Percentiles rank a stretch among this genome's conserved stretches.
phyloP scores from a whole-genome alignment of 2,888 invertebrate genomes.

The Elegia similella region DNA sequence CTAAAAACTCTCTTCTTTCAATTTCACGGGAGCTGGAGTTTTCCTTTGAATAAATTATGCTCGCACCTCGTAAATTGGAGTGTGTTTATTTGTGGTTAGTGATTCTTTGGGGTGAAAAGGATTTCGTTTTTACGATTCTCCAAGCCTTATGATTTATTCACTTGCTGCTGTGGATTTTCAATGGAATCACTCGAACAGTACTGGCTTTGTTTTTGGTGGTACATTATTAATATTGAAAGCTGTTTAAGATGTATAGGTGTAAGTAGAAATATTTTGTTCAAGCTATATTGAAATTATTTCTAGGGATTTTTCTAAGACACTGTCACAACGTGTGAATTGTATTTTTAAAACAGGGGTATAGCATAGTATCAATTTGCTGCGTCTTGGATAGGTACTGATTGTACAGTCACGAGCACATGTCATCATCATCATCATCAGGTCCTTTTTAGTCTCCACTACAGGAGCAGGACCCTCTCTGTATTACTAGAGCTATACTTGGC shows the following conservation, averaged over 20 bases:
- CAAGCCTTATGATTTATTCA: conserved; percentile 18
- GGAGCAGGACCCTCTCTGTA: too few species aligned
- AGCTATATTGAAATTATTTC: too few species aligned
- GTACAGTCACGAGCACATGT: too few species aligned
- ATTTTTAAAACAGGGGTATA: too few species aligned
- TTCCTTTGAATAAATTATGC: conserved; percentile 74
- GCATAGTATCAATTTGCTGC: too few species aligned
- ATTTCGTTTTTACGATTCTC: conserved; percentile 48
- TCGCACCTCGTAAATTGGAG: conserved; percentile 59
- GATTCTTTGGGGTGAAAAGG: conserved; percentile 41
- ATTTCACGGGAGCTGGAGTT: conserved; percentile 64
- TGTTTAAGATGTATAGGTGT: background rate
- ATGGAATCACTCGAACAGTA: background rate
- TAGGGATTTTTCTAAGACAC: too few species aligned
- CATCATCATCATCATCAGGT: too few species aligned
- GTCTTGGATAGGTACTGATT: too few species aligned
- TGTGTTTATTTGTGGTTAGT: conserved; percentile 56
- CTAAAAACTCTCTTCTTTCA: conserved; percentile 54
- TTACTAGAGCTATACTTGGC: too few species aligned
- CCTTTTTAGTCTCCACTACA: too few species aligned
- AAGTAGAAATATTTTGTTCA: too few species aligned
- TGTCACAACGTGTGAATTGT: too few species aligned
- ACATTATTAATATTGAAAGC: background rate
- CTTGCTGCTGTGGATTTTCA: background rate
- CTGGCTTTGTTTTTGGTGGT: background rate